Evolutionary conservation across 2,797 vertebrate species (phyloP).

Genomic region (Sardinella longiceps): DNA sequence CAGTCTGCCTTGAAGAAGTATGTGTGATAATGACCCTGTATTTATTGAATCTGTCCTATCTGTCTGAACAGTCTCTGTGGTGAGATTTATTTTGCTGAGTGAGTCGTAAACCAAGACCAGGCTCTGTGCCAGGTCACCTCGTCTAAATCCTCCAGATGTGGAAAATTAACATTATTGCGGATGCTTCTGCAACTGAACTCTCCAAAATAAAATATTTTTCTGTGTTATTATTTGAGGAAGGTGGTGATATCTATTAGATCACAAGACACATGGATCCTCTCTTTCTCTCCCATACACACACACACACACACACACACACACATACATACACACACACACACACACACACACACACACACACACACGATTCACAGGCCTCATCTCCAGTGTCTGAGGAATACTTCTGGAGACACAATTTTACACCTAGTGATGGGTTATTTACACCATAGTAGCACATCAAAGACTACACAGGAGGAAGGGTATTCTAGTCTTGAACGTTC

Average conservation of each 20-base stretch:
- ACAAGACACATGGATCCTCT: not conserved
- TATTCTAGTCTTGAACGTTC: not conserved
- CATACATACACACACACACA: slow-evolving; percentile 5
- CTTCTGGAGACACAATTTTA: not conserved
- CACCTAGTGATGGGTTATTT: not conserved
- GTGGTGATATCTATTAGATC: not conserved
- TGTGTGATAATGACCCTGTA: not conserved
- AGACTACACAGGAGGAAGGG: not conserved
- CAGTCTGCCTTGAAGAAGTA: not conserved
- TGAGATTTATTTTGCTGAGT: not conserved
- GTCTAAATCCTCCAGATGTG: slow-evolving; percentile 13
- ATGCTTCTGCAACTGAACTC: not conserved
- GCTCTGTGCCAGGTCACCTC: not conserved
- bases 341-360: slow-evolving; percentile 25
- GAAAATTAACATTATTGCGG: not conserved
- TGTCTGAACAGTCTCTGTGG: not conserved
- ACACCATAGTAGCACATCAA: not conserved
- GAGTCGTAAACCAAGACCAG: not conserved
- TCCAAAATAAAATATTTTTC: not conserved
- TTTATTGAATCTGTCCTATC: not conserved
- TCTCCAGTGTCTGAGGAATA: not conserved
- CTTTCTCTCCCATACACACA: not conserved
- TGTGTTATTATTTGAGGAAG: not conserved
- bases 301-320: slow-evolving; percentile 24
- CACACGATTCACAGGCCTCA: not conserved